Conservation (phyloP, 2,797 vertebrate genomes). For the Darevskia mixta region DNA sequence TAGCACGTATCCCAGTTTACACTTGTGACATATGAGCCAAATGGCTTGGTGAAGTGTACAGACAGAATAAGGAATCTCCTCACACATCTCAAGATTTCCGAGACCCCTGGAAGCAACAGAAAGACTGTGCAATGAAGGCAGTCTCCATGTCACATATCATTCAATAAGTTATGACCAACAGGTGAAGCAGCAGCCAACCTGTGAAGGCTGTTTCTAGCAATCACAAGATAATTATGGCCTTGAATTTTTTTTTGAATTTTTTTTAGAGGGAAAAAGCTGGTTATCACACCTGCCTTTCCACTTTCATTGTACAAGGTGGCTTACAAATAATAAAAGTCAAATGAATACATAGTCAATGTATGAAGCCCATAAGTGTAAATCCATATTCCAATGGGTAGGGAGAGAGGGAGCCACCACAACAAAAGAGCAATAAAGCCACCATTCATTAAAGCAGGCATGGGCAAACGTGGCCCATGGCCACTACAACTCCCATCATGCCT, state of each 20-base stretch:
- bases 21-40: neutral
- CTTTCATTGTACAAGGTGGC: neutral
- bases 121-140: neutral
- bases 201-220: neutral
- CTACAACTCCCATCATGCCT: too few species aligned
- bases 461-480: too few species aligned
- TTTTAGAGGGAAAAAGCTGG: neutral
- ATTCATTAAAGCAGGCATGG: neutral
- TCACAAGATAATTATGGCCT: neutral
- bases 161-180: neutral
- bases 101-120: neutral
- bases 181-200: neutral
- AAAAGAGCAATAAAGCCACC: neutral
- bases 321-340: slow-evolving; percentile 3
- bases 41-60: neutral
- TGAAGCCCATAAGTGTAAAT: neutral
- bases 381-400: neutral
- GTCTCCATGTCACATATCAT: too few species aligned
- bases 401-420: neutral
- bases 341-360: neutral
- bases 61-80: neutral
- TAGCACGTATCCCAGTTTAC: neutral
- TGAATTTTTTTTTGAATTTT: neutral
- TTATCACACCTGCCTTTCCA: neutral
- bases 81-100: neutral